A percentile compares a stretch with the other conserved stretches of the same genome.
phyloP scores from a whole-genome alignment of 2,797 vertebrate genomes.

The Schizopygopsis pylzovi region DNA sequence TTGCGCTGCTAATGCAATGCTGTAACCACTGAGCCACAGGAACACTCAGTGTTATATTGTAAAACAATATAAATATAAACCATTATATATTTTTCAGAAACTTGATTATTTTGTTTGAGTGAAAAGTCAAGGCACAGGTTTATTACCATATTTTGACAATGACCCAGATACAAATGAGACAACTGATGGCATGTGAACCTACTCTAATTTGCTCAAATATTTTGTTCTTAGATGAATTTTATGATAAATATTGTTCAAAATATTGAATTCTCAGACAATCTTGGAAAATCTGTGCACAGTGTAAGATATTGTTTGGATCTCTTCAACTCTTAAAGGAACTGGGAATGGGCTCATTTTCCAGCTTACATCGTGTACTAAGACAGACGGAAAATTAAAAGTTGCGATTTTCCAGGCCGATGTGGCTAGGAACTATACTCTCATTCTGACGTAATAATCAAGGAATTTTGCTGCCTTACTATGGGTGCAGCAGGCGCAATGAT shows the following conservation, averaged over 20 bases:
- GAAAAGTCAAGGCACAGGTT: not conserved
- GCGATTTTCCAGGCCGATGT: too few relatives aligned
- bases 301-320: not conserved
- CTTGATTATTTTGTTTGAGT: not conserved
- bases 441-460: too few relatives aligned
- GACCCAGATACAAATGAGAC: not conserved
- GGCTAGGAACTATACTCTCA: too few relatives aligned
- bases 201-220: not conserved
- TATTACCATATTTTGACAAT: not conserved
- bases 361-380: too few relatives aligned
- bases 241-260: not conserved
- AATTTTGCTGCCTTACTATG: too few relatives aligned
- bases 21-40: too few relatives aligned
- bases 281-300: not conserved
- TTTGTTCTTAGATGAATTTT: too few relatives aligned
- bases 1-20: too few relatives aligned
- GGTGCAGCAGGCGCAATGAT: too few relatives aligned
- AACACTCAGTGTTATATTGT: too few relatives aligned
- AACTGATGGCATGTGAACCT: not conserved
- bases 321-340: not conserved
- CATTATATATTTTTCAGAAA: not conserved
- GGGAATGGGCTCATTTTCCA: too few relatives aligned
- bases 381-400: too few relatives aligned
- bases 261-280: not conserved
- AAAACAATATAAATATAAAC: not conserved